phyloP scores from a whole-genome alignment of 2,113 vertebrate genomes.

The Pelmatolapia mariae region DNA sequence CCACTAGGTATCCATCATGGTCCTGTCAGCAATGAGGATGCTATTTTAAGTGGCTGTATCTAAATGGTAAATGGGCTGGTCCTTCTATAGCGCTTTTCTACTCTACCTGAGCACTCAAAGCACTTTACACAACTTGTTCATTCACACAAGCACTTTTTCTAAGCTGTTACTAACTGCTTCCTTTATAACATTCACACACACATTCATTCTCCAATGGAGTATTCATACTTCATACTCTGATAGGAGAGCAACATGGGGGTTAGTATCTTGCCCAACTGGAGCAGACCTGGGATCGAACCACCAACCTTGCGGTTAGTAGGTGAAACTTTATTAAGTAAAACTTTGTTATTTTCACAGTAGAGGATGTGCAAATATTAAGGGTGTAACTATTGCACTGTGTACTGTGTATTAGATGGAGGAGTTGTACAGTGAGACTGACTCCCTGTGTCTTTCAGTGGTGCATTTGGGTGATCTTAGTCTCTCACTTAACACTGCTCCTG shows the following conservation, averaged over 20 bases:
- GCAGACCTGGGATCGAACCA: not conserved
- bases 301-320: not conserved
- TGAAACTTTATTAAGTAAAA: not conserved
- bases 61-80: not conserved
- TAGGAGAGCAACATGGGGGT: accelerated
- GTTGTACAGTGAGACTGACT: not conserved
- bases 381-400: not conserved
- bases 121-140: not conserved
- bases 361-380: not conserved
- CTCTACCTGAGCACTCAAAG: not conserved
- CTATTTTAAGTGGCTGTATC: not conserved
- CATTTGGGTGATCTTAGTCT: not conserved
- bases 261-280: not conserved
- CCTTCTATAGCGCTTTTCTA: not conserved
- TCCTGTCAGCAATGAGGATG: not conserved
- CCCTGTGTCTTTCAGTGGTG: not conserved
- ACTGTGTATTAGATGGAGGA: not conserved
- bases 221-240: not conserved
- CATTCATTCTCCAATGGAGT: not conserved
- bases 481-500: not conserved
- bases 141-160: not conserved
- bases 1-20: not conserved
- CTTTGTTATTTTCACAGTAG: not conserved
- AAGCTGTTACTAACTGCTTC: not conserved
- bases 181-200: not conserved